Evolutionary conservation across 2,888 invertebrate species (phyloP).

Genomic region (Strigamia crassipes): DNA sequence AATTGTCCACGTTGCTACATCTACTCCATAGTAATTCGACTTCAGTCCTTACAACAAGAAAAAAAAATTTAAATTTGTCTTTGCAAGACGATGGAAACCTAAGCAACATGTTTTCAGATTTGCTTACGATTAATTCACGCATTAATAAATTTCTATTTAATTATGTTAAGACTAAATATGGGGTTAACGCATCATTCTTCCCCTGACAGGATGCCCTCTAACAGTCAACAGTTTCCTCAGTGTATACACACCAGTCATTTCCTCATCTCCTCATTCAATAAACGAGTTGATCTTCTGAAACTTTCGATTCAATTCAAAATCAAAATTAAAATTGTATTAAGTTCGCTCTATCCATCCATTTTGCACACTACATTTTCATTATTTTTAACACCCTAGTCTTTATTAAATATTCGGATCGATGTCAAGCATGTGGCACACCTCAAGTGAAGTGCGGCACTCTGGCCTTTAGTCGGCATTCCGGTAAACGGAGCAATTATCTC

Average conservation of each 20-base stretch:
- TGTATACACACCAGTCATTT: neutral
- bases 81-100: no score
- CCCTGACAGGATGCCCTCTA: neutral
- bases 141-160: no score
- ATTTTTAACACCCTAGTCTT: constrained; percentile 1
- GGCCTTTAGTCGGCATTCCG: constrained; percentile 30
- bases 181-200: neutral
- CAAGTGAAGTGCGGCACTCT: neutral
- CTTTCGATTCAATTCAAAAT: no score
- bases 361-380: neutral
- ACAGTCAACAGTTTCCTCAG: neutral
- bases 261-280: neutral
- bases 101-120: no score
- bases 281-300: no score
- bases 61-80: no score
- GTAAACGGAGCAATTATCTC: constrained; percentile 28
- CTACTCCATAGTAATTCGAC: no score
- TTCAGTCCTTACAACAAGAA: no score
- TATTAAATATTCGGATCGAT: constrained; percentile 33
- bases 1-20: no score
- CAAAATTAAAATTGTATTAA: no score
- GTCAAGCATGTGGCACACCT: neutral
- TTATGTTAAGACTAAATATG: neutral
- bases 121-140: no score
- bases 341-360: neutral